Evolutionary conservation across 2,888 invertebrate species (phyloP).

Genomic region (Mesorhabditis spiculigera): DNA sequence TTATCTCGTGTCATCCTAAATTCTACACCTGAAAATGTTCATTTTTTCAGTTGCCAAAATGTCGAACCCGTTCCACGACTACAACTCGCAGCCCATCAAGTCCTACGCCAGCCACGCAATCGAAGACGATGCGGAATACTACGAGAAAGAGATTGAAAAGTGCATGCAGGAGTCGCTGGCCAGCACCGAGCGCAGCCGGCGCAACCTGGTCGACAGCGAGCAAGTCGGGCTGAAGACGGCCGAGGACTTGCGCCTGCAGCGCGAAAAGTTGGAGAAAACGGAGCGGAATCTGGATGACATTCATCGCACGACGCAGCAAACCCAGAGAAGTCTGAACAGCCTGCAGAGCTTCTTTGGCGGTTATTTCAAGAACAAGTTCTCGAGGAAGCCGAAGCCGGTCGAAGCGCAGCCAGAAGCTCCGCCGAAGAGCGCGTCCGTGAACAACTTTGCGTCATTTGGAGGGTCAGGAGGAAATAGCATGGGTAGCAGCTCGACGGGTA

Average conservation of each 20-base stretch:
- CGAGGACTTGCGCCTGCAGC: constrained; percentile 60
- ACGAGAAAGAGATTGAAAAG: constrained; percentile 53
- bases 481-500: too few species aligned
- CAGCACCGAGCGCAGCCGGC: constrained; percentile 60
- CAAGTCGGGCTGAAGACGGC: constrained; percentile 89
- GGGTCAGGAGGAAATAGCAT: too few species aligned
- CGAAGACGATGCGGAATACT: constrained; percentile 49
- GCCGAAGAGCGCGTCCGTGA: too few species aligned
- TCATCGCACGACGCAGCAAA: constrained; percentile 43
- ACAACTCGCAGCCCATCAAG: too few species aligned
- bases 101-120: constrained; percentile 13
- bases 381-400: constrained; percentile 25
- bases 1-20: too few species aligned
- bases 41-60: too few species aligned
- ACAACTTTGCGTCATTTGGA: too few species aligned
- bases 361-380: constrained; percentile 81
- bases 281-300: constrained; percentile 57
- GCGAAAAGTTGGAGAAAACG: constrained; percentile 55
- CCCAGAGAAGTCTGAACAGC: constrained; percentile 58
- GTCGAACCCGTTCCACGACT: too few species aligned
- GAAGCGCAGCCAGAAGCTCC: constrained; percentile 13
- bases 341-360: constrained; percentile 86
- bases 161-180: constrained; percentile 56
- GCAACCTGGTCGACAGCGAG: constrained; percentile 76
- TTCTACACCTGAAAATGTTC: too few species aligned